Conservation (phyloP, 2,888 invertebrate species). For the Blera fallax region DNA sequence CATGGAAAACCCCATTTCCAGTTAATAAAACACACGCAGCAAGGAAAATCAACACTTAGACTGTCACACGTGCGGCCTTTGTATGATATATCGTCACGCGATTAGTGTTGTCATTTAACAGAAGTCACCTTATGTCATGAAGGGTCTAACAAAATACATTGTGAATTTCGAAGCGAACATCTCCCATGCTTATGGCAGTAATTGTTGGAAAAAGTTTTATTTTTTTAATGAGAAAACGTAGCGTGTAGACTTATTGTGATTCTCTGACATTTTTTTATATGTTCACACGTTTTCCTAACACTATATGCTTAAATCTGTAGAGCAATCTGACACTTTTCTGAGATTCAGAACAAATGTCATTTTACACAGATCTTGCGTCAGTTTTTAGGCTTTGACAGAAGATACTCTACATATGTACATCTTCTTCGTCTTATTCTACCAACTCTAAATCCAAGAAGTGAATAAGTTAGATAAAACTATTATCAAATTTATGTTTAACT, state of each 20-base stretch:
- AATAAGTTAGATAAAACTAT: too few relatives aligned
- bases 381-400: too few relatives aligned
- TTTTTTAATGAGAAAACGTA: too few relatives aligned
- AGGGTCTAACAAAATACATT: not conserved
- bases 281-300: not conserved
- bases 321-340: too few relatives aligned
- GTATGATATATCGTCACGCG: conserved; percentile 5
- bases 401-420: too few relatives aligned
- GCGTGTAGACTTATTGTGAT: too few relatives aligned
- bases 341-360: too few relatives aligned
- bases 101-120: not conserved
- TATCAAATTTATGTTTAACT: too few relatives aligned
- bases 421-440: too few relatives aligned
- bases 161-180: not conserved
- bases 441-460: too few relatives aligned
- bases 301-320: too few relatives aligned
- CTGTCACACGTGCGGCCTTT: conserved; percentile 1
- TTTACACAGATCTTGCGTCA: too few relatives aligned
- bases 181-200: not conserved
- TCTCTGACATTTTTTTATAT: not conserved
- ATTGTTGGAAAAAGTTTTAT: not conserved
- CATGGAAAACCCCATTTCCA: not conserved
- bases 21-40: not conserved
- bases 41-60: not conserved
- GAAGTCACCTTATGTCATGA: conserved; percentile 5